Percentiles rank a stretch among this genome's conserved stretches.
These are phyloP conservation scores for Gadus macrocephalus DNA, from an alignment of 2,113 vertebrate genomes.

Conservation along the genomic window DNA sequence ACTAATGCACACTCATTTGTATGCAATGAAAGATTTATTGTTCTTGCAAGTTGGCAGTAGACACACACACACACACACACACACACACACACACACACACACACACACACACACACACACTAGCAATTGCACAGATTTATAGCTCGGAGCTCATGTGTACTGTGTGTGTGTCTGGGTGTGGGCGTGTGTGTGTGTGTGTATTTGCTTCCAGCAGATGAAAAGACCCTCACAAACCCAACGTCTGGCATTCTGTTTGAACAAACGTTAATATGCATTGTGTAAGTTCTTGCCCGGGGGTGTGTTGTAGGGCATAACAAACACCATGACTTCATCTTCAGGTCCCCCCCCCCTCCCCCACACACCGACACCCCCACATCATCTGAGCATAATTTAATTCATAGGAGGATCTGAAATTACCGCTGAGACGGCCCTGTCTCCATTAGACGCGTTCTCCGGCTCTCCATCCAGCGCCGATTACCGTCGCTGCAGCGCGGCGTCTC, in stretches of 20 bases:
- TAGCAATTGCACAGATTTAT: not conserved
- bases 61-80: no score
- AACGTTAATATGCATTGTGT: conserved; percentile 40
- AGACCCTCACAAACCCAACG: conserved; percentile 16
- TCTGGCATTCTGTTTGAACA: conserved; percentile 38
- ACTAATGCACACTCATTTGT: no score
- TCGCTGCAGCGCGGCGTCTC: not conserved
- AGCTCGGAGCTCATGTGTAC: not conserved
- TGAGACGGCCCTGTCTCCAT: conserved; percentile 14
- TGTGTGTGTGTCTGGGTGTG: not conserved
- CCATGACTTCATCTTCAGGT: conserved; percentile 17
- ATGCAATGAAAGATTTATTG: no score
- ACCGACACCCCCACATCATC: conserved; percentile 6
- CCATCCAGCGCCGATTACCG: not conserved
- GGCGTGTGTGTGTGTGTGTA: not conserved
- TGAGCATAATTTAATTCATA: conserved; percentile 11
- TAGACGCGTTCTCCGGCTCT: conserved; percentile 15
- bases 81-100: no score
- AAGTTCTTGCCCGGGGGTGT: conserved; percentile 5
- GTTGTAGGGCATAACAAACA: conserved; percentile 34
- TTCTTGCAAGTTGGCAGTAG: no score
- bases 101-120: no score
- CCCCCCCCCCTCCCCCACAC: no score
- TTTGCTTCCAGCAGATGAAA: conserved; percentile 19
- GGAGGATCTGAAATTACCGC: conserved; percentile 18